Base-by-base conservation (phyloP, 2,113 vertebrate genomes). In the Channa maculata region DNA sequence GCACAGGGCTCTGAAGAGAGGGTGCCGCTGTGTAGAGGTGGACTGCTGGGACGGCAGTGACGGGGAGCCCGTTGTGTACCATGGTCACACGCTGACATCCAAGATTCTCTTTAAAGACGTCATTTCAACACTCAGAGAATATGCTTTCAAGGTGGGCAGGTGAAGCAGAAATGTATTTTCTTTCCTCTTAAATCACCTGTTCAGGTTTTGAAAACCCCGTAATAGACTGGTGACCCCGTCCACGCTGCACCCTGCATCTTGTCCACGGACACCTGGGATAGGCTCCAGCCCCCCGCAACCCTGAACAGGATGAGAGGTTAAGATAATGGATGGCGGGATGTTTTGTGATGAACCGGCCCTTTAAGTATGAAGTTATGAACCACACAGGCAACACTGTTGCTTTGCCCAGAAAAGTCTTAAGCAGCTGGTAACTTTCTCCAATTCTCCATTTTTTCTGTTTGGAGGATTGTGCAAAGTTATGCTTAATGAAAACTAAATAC, bases 51-150 rank as follows among this genome's bases (percentile, higher is more conserved):
- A 99, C 1, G 97, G 97, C 68, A 90, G 94, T 0, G 95, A 93
- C 0, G 97, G 96, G 64, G 97, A 99, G 71, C 98, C 98, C 0
- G 83, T 98, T 0, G 97, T 99, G 61, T 99, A 98, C 79, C 98
- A 99, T 0, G 98, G 97, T 60, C 96, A 97, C 87, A 99, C 98
- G 2, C 89, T 97, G 70, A 99, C 98, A 12, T 97, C 97, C 60
- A 98, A 98, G 85, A 99, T 99, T 84, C 94, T 94, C 13, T 98
- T 99, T 85, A 95, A 92, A 89, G 98, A 99, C 24, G 94, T 99
- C 0, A 86, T 99, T 76, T 88, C 92, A 13, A 94, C 94, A 2
- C 67, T 99, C 52, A 95, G 92, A 60, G 96, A 97, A 70, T 98
- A 98, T 0, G 97, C 97, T 70, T 99, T 99, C 88, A 96, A 94